phyloP scores from a whole-genome alignment of 2,797 vertebrate species.

The Arctocebus calabarensis region DNA sequence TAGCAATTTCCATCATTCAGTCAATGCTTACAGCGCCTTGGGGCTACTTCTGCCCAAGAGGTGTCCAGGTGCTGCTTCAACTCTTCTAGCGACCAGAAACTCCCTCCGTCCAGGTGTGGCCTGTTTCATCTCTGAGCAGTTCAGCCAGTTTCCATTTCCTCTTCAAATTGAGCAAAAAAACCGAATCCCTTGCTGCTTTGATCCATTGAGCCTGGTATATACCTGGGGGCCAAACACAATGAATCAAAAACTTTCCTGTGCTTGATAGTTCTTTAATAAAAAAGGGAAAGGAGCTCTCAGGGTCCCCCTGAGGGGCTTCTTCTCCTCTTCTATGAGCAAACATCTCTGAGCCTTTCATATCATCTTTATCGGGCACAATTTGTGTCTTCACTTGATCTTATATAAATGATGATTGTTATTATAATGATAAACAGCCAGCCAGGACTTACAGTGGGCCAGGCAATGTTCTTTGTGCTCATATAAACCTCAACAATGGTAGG shows the following conservation, averaged over 20 bases:
- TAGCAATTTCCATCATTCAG: neutral
- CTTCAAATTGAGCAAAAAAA: conserved; percentile 46
- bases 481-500: neutral
- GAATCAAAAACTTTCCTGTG: conserved; percentile 61
- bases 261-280: conserved; percentile 62
- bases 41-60: neutral
- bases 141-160: conserved; percentile 25
- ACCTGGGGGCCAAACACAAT: conserved; percentile 48
- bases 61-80: neutral
- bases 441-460: neutral
- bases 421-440: neutral
- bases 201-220: conserved; percentile 63
- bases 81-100: neutral
- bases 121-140: conserved; percentile 32
- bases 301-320: neutral
- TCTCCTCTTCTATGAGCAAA: neutral
- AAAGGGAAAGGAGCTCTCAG: neutral
- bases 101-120: neutral
- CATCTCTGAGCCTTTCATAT: neutral
- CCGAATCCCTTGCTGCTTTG: conserved; percentile 44
- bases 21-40: neutral
- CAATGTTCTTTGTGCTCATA: neutral
- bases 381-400: neutral
- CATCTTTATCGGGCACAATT: neutral
- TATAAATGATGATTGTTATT: neutral